These are phyloP conservation scores for Harpagoxenus sublaevis DNA, from an alignment of 2,888 invertebrate species.

Conservation along the genomic window DNA sequence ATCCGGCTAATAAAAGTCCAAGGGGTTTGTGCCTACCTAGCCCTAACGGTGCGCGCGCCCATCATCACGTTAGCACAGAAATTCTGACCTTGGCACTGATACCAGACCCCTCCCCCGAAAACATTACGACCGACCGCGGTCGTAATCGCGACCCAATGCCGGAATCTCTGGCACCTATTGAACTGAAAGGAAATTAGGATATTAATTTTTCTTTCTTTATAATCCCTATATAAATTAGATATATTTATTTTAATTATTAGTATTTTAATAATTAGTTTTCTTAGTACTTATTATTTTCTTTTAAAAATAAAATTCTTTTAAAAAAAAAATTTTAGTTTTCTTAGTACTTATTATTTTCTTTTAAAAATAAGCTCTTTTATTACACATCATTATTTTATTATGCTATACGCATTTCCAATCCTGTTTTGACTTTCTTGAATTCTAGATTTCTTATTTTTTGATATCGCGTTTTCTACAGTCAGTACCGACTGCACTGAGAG, in stretches of 20 bases:
- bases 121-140: background rate
- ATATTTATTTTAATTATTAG: background rate
- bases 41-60: background rate
- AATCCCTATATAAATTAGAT: background rate
- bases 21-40: slow-evolving; percentile 17
- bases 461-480: background rate
- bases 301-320: background rate
- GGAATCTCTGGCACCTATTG: background rate
- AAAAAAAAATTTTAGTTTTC: no score
- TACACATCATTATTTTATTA: background rate
- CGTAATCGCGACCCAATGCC: background rate
- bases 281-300: background rate
- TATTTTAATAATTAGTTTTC: background rate
- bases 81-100: slow-evolving; percentile 47
- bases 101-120: slow-evolving; percentile 2
- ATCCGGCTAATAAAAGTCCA: slow-evolving; percentile 33
- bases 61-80: background rate
- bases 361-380: background rate
- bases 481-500: background rate
- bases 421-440: background rate
- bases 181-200: background rate
- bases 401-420: background rate
- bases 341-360: background rate
- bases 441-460: background rate
- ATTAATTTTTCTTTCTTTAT: background rate